Conservation (phyloP, 2,113 vertebrate species). For the Ptilonorhynchus violaceus region DNA sequence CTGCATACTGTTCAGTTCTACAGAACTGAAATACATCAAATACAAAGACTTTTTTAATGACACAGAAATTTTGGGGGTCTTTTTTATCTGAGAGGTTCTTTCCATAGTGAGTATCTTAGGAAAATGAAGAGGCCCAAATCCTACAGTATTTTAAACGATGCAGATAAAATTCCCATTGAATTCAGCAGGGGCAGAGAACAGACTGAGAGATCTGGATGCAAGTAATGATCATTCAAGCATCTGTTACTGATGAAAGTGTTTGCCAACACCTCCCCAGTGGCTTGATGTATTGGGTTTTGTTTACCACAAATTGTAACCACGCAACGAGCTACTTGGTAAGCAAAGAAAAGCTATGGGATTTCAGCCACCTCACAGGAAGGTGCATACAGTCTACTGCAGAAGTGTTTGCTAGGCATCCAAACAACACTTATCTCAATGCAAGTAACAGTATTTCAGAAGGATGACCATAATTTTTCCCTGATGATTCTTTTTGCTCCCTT, state of each 20-base stretch:
- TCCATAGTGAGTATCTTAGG: background rate
- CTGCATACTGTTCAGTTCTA: background rate
- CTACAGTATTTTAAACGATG: background rate
- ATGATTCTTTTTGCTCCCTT: background rate
- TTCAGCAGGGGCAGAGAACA: background rate
- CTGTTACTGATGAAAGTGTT: background rate
- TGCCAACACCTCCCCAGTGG: background rate
- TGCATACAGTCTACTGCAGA: background rate
- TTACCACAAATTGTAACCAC: background rate
- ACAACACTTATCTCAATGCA: accelerated
- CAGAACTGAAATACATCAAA: background rate
- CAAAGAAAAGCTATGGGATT: background rate
- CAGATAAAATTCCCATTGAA: background rate
- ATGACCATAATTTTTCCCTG: background rate
- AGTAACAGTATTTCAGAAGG: background rate
- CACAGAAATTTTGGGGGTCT: accelerated
- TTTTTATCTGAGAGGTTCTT: background rate
- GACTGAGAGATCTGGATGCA: background rate
- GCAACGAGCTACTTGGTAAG: background rate
- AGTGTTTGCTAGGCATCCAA: background rate
- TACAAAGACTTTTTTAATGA: background rate
- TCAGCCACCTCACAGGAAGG: background rate
- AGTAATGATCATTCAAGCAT: background rate
- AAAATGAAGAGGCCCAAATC: background rate
- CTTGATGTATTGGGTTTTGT: background rate